A percentile compares a stretch with the other conserved stretches of the same genome.
phyloP scores from a whole-genome alignment of 2,888 invertebrate genomes.

The Cataglyphis livida region DNA sequence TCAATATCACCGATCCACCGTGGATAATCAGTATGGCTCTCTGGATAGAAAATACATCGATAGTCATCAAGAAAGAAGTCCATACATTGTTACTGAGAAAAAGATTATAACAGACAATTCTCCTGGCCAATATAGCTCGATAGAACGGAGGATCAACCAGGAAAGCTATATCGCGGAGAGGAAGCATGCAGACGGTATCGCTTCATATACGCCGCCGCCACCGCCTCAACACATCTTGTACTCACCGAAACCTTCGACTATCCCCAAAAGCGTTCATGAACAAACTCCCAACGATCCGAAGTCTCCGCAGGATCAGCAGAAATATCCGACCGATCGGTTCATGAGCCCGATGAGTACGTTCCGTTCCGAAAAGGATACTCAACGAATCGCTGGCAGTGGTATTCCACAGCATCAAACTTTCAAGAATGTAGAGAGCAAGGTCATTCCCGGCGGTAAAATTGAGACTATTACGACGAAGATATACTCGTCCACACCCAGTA shows the following conservation, averaged over 20 bases:
- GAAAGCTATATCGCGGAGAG: constrained; percentile 68
- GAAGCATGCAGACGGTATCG: constrained; percentile 54
- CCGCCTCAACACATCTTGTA: constrained; percentile 66
- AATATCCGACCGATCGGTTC: constrained; percentile 72
- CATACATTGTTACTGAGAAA: constrained; percentile 69
- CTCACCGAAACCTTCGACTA: constrained; percentile 67
- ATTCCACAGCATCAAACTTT: constrained; percentile 75
- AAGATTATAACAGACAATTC: constrained; percentile 72
- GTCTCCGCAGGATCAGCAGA: constrained; percentile 63
- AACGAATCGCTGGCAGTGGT: constrained; percentile 53
- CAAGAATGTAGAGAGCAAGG: constrained; percentile 86
- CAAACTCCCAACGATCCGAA: constrained; percentile 57
- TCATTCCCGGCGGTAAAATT: constrained; percentile 87
- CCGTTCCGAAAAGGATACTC: constrained; percentile 71
- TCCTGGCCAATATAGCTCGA: constrained; percentile 79
- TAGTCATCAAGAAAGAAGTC: constrained; percentile 65
- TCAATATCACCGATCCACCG: constrained; percentile 65
- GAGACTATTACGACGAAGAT: constrained; percentile 88
- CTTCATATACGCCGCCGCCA: constrained; percentile 55
- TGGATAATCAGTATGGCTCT: constrained; percentile 76
- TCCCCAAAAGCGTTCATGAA: constrained; percentile 65
- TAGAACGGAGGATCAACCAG: constrained; percentile 80
- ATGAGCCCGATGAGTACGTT: constrained; percentile 80
- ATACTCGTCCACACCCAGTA: constrained; percentile 87
- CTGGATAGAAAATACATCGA: constrained; percentile 73